These are phyloP conservation scores for Cryptocheilus praepositus DNA, from an alignment of 2,888 invertebrate species.

Conservation along the genomic window DNA sequence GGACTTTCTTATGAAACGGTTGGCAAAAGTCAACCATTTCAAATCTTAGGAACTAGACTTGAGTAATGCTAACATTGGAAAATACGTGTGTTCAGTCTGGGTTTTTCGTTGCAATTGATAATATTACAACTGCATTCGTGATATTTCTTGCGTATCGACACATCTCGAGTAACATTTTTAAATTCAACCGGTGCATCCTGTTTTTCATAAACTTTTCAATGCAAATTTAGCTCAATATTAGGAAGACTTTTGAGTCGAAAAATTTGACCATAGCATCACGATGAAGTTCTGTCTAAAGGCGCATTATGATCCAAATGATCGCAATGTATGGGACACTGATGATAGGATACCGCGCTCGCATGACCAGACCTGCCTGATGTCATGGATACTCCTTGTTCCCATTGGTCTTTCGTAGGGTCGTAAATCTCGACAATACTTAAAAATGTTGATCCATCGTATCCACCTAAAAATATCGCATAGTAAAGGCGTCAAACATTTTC, in stretches of 20 bases:
- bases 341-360: constrained; percentile 92
- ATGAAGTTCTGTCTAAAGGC: constrained; percentile 40
- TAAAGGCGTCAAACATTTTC: too few relatives aligned
- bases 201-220: neutral
- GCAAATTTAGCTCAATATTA: neutral
- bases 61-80: constrained; percentile 20
- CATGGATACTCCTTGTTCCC: constrained; percentile 86
- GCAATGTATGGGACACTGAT: constrained; percentile 78
- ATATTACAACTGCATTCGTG: constrained; percentile 1
- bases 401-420: constrained; percentile 85
- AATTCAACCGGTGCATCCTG: too few relatives aligned
- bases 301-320: constrained; percentile 66
- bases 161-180: too few relatives aligned
- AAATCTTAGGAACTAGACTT: constrained; percentile 30
- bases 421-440: constrained; percentile 92
- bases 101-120: constrained; percentile 5
- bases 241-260: neutral
- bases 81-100: constrained; percentile 42
- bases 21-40: constrained; percentile 14
- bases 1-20: constrained; percentile 24
- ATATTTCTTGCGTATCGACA: constrained; percentile 7
- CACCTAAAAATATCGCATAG: constrained; percentile 78
- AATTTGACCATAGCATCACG: constrained; percentile 43
- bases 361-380: constrained; percentile 93
- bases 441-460: constrained; percentile 92